Evolutionary conservation across 2,113 vertebrate genomes (phyloP), one percentile per base, ranked within the genome.

Genomic region (Saguinus imperator): DNA sequence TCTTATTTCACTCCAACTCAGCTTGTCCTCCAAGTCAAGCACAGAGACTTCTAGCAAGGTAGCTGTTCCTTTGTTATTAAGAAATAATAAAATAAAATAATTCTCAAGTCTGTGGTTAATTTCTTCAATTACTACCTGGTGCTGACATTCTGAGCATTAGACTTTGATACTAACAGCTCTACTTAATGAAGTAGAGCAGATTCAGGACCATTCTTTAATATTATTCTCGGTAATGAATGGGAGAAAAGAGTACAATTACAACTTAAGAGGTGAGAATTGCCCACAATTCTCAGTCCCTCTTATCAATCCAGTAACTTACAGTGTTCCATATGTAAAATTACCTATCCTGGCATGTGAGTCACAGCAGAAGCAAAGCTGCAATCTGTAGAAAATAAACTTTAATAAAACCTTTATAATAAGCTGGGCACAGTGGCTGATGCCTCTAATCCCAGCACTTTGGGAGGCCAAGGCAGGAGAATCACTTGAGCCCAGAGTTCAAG

Each of bases 331-430:
- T 83, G 17, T 79, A 58, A 89, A 82, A 45, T 70, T 73, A 87
- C 35, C 35, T 93, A 86, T 64, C 35, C 50, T 87, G 18, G 77
- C 50, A 37, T 25, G 12, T 81, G 43, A 86, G 76, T 45, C 14
- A 68, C 1, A 83, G 25, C n/a, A 79, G 87, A 87, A 87, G 80
- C n/a, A 68, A 58, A 94, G 23, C 6, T 92, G 79, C 89, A 94
- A 83, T 86, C 80, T 87, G 27, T 61, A 82, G 48, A 92, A 94
- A 96, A 92, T 83, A 95, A 92, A 66, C 43, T 25, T 83, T 68
- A 91, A 12, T 57, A 83, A 87, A 76, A 87, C 45, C 25, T 55
- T 72, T 92, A 64, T 64, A 64, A 64, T 64, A 29, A 64, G 27
- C 61, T 64, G 27, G n/a, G 61, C 11, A 64, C 27, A 64, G 27